These are phyloP conservation scores for Drosophila infuscata DNA, from an alignment of 2,888 invertebrate species.

Conservation along the genomic window DNA sequence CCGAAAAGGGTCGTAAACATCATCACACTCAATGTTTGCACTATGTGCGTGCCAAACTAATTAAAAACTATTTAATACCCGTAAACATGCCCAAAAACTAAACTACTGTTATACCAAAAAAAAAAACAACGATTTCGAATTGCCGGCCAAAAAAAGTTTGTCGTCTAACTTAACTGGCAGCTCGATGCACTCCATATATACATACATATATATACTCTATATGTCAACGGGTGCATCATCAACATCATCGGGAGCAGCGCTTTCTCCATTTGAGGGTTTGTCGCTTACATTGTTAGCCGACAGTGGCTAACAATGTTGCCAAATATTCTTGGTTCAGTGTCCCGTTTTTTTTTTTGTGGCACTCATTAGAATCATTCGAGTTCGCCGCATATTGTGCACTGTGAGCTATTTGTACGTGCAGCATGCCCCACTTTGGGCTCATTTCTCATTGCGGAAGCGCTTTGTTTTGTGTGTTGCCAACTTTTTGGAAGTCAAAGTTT, in stretches of 20 bases:
- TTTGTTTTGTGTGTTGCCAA: constrained; percentile 63
- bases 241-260: constrained; percentile 20
- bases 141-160: constrained; percentile 57
- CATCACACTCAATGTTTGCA: constrained; percentile 61
- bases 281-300: constrained; percentile 25
- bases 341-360: constrained; percentile 35
- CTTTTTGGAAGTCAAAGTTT: constrained; percentile 65
- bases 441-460: constrained; percentile 59
- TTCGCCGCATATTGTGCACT: constrained; percentile 45
- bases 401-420: constrained; percentile 18
- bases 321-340: constrained; percentile 15
- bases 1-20: constrained; percentile 5
- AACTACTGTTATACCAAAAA: constrained; percentile 36
- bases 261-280: constrained; percentile 15
- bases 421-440: constrained; percentile 53
- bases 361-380: constrained; percentile 66
- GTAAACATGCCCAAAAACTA: constrained; percentile 74
- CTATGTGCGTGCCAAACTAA: constrained; percentile 73
- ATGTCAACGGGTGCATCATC: constrained; percentile 24
- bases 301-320: constrained; percentile 35
- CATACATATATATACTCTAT: not conserved
- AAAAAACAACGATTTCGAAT: constrained; percentile 35
- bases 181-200: not conserved
- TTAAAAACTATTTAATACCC: constrained; percentile 79
- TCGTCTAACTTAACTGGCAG: constrained; percentile 45